phyloP scores from a whole-genome alignment of 2,888 invertebrate genomes.

The Tipula lateralis region DNA sequence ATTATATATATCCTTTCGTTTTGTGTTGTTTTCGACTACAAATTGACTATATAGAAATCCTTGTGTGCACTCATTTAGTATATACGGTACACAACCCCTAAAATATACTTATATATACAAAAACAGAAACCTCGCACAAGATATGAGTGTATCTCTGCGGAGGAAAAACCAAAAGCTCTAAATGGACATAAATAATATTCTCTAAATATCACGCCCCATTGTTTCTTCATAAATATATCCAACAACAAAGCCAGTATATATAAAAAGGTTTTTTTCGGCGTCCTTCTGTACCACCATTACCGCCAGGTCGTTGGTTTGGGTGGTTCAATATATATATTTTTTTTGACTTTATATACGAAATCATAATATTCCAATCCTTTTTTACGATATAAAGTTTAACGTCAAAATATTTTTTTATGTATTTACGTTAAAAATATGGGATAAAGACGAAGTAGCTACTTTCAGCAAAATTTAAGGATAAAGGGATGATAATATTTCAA shows the following conservation, averaged over 20 bases:
- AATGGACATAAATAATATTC: constrained; percentile 9
- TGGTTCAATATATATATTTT: background rate
- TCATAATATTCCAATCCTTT: constrained; percentile 19
- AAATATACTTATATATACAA: background rate
- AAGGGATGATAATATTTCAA: constrained; percentile 11
- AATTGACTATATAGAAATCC: background rate
- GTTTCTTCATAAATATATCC: background rate
- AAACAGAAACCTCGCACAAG: background rate
- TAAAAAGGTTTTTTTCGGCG: background rate
- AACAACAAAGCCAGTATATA: background rate
- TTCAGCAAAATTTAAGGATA: background rate
- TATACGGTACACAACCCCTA: background rate
- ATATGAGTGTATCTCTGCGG: background rate
- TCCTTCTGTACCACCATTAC: background rate
- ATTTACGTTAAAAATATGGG: background rate
- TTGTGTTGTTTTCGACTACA: background rate
- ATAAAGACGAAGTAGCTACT: background rate
- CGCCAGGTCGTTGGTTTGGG: background rate
- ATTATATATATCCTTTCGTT: background rate
- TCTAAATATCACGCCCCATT: constrained; percentile 11
- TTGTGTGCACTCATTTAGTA: background rate
- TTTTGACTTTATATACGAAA: background rate
- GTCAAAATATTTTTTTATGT: background rate
- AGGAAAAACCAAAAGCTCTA: background rate
- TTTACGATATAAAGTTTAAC: constrained; percentile 24